Base-by-base conservation (phyloP, 1,140 invertebrate genomes). In the Anastrepha obliqua region DNA sequence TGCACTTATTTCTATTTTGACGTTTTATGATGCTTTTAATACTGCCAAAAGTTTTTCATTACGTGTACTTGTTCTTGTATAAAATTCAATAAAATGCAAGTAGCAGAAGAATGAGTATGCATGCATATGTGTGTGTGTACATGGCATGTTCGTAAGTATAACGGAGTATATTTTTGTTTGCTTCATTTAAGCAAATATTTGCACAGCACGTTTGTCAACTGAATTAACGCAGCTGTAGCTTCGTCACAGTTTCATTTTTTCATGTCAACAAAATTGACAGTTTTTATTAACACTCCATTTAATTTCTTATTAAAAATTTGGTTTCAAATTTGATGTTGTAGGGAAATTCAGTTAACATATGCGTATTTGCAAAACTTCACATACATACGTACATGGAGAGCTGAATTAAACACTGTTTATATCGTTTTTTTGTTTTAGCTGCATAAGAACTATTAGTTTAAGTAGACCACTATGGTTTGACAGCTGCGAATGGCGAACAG, bases 161-260 rank as follows among this genome's bases (percentile, higher is more conserved):
- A 44, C 39, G 39, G 15, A 29, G 39, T 13, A 20, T 67, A 39
- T 67, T 67, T 67, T 42, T 67, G 39, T 67, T 67, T 67, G 64
- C 64, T 9, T 11, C 67, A 74, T 81, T 81, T 15, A 2, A 55
- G 11, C 13, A 81, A 81, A 81, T 81, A 81, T 81, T 81, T 81
- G 47, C 74, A 81, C 74, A 81, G 74, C 74, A 81, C 74, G 47
- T 81, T 81, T 81, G 74, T 81, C 74, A 81, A 55, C 74, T 81
- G 74, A 81, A 81, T 51, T 58, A 11, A 20, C 42, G 55, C 47
- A 81, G 44, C 47, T 20, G 74, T 55, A 55, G 55, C 17, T 81
- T 55, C 74, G 74, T 81, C 74, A 81, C 13, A 17, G 47, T 15
- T 81, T 17, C 44, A 55, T 42, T 55, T 42, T 81, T 81, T 81